Percentiles rank a stretch among this genome's conserved stretches.
Conservation (phyloP, 2,888 invertebrate species). For the Rhagophthalmus giganteus region DNA sequence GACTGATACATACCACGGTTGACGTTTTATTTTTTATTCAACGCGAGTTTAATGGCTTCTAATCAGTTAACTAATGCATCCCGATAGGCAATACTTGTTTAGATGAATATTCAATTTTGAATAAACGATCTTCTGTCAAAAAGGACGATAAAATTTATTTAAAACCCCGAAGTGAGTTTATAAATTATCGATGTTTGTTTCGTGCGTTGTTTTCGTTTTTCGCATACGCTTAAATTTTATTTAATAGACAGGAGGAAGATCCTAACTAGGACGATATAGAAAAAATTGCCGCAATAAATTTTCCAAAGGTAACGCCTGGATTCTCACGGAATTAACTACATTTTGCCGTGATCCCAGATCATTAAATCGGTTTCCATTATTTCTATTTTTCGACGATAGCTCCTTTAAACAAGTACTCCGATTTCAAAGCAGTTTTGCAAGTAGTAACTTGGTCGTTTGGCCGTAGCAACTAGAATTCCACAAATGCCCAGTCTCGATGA, state of each 20-base stretch:
- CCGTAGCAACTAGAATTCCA: slow-evolving; percentile 33
- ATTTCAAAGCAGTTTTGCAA: slow-evolving; percentile 33
- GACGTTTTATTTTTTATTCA: slow-evolving; percentile 25
- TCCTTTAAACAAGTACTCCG: slow-evolving; percentile 32
- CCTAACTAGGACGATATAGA: neutral
- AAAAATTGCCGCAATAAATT: neutral
- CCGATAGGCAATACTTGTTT: slow-evolving; percentile 31
- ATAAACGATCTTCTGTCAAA: slow-evolving; percentile 31
- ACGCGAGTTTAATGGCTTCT: slow-evolving; percentile 32
- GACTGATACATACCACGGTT: slow-evolving; percentile 15
- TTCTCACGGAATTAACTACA: slow-evolving; percentile 25
- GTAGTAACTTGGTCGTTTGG: slow-evolving; percentile 26
- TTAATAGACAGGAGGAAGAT: neutral
- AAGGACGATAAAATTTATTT: slow-evolving; percentile 23
- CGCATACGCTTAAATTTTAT: neutral
- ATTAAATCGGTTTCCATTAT: slow-evolving; percentile 25
- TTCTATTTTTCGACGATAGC: slow-evolving; percentile 29
- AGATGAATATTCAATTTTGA: slow-evolving; percentile 34
- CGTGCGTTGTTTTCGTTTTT: neutral
- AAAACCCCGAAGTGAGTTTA: slow-evolving; percentile 21
- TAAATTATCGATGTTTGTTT: slow-evolving; percentile 17
- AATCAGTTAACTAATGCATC: slow-evolving; percentile 33
- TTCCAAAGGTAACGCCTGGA: slow-evolving; percentile 5
- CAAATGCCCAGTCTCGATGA: slow-evolving; percentile 34
- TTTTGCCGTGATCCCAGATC: slow-evolving; percentile 27